Conservation (phyloP, 2,113 vertebrate genomes). For the Cricetomys ansorgei region DNA sequence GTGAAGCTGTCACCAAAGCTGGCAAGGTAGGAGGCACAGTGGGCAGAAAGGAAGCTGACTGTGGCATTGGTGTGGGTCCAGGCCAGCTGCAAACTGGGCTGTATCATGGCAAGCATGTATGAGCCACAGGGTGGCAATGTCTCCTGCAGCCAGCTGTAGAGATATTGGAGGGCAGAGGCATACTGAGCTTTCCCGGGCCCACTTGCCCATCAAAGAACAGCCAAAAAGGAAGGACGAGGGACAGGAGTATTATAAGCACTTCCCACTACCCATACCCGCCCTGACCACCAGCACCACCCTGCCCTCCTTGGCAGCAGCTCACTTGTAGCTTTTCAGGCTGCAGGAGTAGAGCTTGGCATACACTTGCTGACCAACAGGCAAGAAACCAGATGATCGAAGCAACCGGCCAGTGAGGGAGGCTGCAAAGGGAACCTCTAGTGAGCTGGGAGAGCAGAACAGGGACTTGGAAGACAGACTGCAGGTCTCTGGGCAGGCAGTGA, state of each 20-base stretch:
- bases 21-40: slow-evolving; percentile 82
- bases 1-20: slow-evolving; percentile 87
- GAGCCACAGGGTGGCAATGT: slow-evolving; percentile 89
- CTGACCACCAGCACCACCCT: neutral
- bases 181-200: neutral
- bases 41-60: slow-evolving; percentile 79
- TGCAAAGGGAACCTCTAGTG: slow-evolving; percentile 70
- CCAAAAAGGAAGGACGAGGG: neutral
- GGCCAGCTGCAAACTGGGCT: slow-evolving; percentile 87
- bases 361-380: slow-evolving; percentile 87
- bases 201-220: neutral
- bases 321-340: slow-evolving; percentile 91
- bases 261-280: neutral
- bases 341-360: slow-evolving; percentile 88
- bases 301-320: neutral
- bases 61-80: slow-evolving; percentile 80
- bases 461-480: neutral
- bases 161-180: rapidly evolving
- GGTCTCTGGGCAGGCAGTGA: neutral
- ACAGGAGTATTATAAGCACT: neutral
- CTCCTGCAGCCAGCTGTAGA: slow-evolving; percentile 91
- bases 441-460: neutral
- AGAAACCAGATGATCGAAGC: slow-evolving; percentile 89
- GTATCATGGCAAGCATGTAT: slow-evolving; percentile 74
- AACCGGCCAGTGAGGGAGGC: slow-evolving; percentile 83